Base-by-base conservation (phyloP, 2,797 vertebrate genomes). In the Leontopithecus rosalia region DNA sequence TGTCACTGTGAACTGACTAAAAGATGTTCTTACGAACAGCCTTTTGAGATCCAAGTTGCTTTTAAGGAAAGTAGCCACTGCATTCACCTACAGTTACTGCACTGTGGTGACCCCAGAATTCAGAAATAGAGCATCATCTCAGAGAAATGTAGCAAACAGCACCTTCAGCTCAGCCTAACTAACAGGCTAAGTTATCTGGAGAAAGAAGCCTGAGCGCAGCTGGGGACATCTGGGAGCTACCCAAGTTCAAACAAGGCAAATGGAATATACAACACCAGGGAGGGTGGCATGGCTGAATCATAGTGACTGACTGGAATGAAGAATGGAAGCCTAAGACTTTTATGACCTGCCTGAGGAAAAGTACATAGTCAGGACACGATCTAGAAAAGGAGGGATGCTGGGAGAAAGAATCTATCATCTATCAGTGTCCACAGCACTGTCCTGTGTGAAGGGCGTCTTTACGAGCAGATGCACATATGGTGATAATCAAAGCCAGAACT, bases 211-310 rank as follows among this genome's bases (percentile, higher is more conserved):
- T 67, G 58, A 52, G 33, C 24, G 5, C 26, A 95, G 36, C 58
- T 1, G 3, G n/a, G 48, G 48, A 67, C 61, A 4, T 8, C 33
- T 30, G n/a, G 20, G 70, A 67, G 50, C 8, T 28, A n/a, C 10
- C 30, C 14, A 61, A 76, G 36, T 39, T 58, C 88, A 52, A 26
- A 24, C 22, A 70, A 55, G n/a, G 84, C 2, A 36, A 58, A 46
- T 12, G 15, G 41, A 88, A 43, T 17, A 41, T 4, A 22, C 24
- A 80, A n/a, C n/a, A 22, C 14, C 36, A 75, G n/a, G 67, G 12
- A 94, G 58, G 1, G n/a, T 7, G 11, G 30, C 0, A 0, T 7
- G 2, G 58, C 10, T 14, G 26, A 67, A n/a, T 64, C 24, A 4
- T 33, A 33, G 1, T 17, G 24, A 48, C n/a, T 64, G 20, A 19